Conservation (phyloP, 2,113 vertebrate genomes). For the Cheilinus undulatus region DNA sequence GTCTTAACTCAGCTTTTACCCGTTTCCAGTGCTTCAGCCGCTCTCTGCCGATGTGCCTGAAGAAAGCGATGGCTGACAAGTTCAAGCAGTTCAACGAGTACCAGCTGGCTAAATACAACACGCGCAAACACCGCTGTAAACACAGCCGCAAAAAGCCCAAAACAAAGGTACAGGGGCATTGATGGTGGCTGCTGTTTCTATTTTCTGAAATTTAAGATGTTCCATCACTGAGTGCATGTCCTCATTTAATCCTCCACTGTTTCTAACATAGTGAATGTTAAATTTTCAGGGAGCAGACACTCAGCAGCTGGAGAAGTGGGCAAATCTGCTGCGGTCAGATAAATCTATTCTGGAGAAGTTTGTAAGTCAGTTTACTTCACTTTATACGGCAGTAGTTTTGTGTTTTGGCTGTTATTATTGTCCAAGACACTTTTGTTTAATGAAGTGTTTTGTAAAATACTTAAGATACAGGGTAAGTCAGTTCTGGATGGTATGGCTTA, state of each 20-base stretch:
- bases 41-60: constrained; percentile 87
- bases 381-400: background rate
- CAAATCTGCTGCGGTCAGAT: constrained; percentile 51
- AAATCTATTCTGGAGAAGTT: constrained; percentile 55
- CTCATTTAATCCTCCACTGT: background rate
- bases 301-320: constrained; percentile 68
- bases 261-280: background rate
- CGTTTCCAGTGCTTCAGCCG: constrained; percentile 80
- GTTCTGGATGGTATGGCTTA: too few relatives aligned
- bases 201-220: background rate
- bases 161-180: constrained; percentile 58
- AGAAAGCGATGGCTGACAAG: constrained; percentile 86
- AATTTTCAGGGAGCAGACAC: constrained; percentile 50
- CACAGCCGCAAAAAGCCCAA: constrained; percentile 61
- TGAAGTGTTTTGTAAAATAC: background rate
- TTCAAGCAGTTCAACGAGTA: constrained; percentile 91
- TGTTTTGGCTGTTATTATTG: background rate
- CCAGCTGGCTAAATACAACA: constrained; percentile 93
- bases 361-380: constrained; percentile 59
- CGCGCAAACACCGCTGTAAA: constrained; percentile 87
- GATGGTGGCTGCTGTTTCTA: background rate
- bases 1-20: background rate
- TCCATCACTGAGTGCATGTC: background rate
- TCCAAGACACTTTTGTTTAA: background rate
- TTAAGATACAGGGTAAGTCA: background rate